These are phyloP conservation scores for Tolypeutes matacus DNA, from an alignment of 2,797 vertebrate species.

Conservation along the genomic window DNA sequence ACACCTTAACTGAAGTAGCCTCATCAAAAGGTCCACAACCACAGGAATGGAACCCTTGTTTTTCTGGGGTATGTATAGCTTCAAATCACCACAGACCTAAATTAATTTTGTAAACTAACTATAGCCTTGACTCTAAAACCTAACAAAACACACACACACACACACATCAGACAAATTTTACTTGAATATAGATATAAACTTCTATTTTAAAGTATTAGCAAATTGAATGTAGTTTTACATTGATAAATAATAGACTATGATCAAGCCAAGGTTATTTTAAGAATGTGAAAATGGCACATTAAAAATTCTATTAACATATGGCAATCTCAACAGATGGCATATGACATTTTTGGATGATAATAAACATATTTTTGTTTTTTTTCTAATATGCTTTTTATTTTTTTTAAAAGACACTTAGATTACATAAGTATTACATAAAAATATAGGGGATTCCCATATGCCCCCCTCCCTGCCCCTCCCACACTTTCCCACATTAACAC, in stretches of 20 bases:
- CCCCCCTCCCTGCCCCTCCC: too few species aligned
- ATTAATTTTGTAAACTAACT: neutral
- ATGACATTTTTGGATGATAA: too few species aligned
- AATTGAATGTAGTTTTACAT: neutral
- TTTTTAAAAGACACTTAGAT: too few species aligned
- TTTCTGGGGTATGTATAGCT: too few species aligned
- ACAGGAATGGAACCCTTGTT: too few species aligned
- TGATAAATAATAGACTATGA: neutral
- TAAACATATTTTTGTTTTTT: too few species aligned
- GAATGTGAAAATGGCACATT: neutral
- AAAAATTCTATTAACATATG: neutral
- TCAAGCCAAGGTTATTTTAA: neutral
- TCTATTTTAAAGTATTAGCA: neutral
- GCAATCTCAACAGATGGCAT: neutral
- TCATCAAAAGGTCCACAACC: too few species aligned
- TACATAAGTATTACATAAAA: too few species aligned
- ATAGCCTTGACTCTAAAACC: neutral
- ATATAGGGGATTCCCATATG: too few species aligned
- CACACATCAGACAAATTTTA: neutral
- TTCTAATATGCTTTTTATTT: too few species aligned
- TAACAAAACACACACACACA: neutral
- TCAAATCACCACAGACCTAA: neutral
- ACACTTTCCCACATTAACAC: too few species aligned
- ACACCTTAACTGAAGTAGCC: too few species aligned
- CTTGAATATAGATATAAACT: neutral